phyloP scores from a whole-genome alignment of 2,888 invertebrate species.

The Crepidodera aurea region DNA sequence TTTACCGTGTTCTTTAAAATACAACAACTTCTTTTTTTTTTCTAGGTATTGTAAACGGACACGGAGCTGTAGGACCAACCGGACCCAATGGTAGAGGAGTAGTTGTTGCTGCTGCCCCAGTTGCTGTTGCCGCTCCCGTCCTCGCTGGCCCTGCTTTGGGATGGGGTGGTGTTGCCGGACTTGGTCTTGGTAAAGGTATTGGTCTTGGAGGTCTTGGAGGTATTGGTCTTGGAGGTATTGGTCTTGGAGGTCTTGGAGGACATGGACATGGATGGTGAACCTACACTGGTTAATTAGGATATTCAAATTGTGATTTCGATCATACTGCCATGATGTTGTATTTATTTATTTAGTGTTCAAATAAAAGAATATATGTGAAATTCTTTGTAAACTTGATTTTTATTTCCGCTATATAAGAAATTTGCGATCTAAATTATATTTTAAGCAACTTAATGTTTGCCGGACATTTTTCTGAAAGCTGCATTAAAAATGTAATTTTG shows the following conservation, averaged over 20 bases:
- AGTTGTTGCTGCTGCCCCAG: slow-evolving; percentile 21
- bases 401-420: too few species aligned
- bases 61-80: slow-evolving; percentile 39
- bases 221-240: background rate
- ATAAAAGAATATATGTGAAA: too few species aligned
- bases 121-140: slow-evolving; percentile 13
- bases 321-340: slow-evolving; percentile 19
- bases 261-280: slow-evolving; percentile 15
- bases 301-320: slow-evolving; percentile 9
- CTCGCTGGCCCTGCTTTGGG: background rate
- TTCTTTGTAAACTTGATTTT: too few species aligned
- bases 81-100: slow-evolving; percentile 37
- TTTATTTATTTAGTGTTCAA: slow-evolving; percentile 20
- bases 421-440: too few species aligned
- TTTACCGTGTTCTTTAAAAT: too few species aligned
- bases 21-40: too few species aligned
- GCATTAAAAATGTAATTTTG: too few species aligned
- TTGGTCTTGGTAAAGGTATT: slow-evolving; percentile 14
- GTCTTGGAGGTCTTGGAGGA: slow-evolving; percentile 2
- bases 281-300: background rate
- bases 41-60: slow-evolving; percentile 37
- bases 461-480: too few species aligned
- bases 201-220: slow-evolving; percentile 14
- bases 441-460: too few species aligned
- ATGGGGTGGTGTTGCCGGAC: background rate